Conservation (phyloP, 2,797 vertebrate genomes). For the Prunella strophiata region DNA sequence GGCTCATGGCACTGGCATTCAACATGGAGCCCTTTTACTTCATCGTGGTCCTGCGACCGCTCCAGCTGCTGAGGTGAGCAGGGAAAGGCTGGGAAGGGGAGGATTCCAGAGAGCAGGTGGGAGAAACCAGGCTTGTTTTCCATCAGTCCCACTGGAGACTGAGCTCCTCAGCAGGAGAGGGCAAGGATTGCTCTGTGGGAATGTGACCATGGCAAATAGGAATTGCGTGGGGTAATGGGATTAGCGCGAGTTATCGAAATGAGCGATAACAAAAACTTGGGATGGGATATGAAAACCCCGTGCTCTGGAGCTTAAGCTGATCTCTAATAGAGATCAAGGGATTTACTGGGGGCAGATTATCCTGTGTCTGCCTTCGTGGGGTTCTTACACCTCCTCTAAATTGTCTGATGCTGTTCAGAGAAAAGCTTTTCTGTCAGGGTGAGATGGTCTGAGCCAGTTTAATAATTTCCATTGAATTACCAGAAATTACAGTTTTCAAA, state of each 20-base stretch:
- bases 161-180: slow-evolving; percentile 20
- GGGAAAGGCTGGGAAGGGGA: background rate
- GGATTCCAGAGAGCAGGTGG: background rate
- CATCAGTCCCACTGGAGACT: background rate
- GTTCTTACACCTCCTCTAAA: slow-evolving; percentile 65
- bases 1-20: slow-evolving; percentile 90
- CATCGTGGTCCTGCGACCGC: slow-evolving; percentile 91
- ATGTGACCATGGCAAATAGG: slow-evolving; percentile 1
- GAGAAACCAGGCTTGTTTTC: background rate
- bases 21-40: slow-evolving; percentile 98
- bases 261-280: slow-evolving; percentile 52
- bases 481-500: slow-evolving; percentile 62
- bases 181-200: slow-evolving; percentile 47
- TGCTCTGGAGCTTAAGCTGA: slow-evolving; percentile 65
- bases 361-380: slow-evolving; percentile 52
- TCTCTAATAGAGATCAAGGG: slow-evolving; percentile 68
- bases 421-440: slow-evolving; percentile 53
- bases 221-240: slow-evolving; percentile 49
- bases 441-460: slow-evolving; percentile 47
- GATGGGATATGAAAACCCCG: slow-evolving; percentile 25
- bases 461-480: slow-evolving; percentile 61
- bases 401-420: slow-evolving; percentile 57
- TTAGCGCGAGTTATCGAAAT: slow-evolving; percentile 42
- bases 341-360: slow-evolving; percentile 67
- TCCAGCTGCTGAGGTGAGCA: slow-evolving; percentile 92